Base-by-base conservation (phyloP, 2,797 vertebrate species). In the Tragopan temminckii region DNA sequence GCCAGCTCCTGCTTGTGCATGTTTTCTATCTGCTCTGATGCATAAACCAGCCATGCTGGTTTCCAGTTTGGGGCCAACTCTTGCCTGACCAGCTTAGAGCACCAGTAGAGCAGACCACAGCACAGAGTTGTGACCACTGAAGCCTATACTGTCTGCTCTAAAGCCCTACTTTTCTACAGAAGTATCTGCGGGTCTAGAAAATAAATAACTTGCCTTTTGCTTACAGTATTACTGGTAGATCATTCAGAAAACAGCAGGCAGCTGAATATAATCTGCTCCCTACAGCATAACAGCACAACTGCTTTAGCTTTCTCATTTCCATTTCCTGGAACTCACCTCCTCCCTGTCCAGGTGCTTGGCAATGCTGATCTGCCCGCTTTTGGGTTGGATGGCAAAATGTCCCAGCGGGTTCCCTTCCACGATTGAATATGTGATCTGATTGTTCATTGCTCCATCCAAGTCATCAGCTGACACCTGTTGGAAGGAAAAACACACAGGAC, bases 261-360 rank as follows among this genome's bases (percentile, higher is more conserved):
- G 33, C 20, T 53, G 35, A 42, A n/a, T 40, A 36, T 16, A 8
- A 18, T 43, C 8, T 6, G 38, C 25, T 70, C 57, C 36, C 36
- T 61, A 36, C 50, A 33, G 50, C 50, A 52, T 52, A 52, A 52
- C 50, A 17, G 12, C 9, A 53, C 5, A 29, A 67, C 31, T 78
- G 19, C 62, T 94, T 64, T 15, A 63, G 55, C 12, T 13, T 59
- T 50, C 31, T 78, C 46, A 6, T 77, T 72, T 35, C 46, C 29
- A 8, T 61, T 83, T 63, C 74, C 33, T 55, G 69, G 66, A 46
- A 94, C 98, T 98, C 70, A 99, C 99, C 98, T 99, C 98, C 61
- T 99, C 99, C 92, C 99, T 98, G 97, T 99, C 99, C 97, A 99
- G 97, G 3, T 95, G 96, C 24, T 98, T 98, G 75, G 97, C 97